Conservation (phyloP, 2,797 vertebrate species). For the Ispidina lecontei region DNA sequence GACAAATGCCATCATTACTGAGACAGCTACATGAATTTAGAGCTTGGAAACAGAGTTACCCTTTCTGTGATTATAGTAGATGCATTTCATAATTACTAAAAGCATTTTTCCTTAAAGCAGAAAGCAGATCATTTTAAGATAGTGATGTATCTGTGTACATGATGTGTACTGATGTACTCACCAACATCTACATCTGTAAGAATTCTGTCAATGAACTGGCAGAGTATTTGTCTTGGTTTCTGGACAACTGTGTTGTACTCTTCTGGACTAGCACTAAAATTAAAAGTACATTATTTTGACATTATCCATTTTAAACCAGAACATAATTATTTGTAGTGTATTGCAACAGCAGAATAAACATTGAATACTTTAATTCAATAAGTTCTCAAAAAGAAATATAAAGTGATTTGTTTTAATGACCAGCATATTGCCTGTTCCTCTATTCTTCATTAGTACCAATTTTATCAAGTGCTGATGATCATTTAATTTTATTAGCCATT, state of each 20-base stretch:
- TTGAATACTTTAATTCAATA: background rate
- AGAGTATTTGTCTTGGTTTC: conserved; percentile 96
- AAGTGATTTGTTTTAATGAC: background rate
- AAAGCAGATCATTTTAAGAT: background rate
- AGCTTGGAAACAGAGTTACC: background rate
- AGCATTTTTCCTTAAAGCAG: background rate
- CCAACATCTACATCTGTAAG: conserved; percentile 95
- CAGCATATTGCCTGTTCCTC: background rate
- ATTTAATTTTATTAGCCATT: background rate
- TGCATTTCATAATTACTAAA: background rate
- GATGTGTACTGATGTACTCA: conserved; percentile 72
- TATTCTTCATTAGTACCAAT: background rate
- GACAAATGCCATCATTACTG: background rate
- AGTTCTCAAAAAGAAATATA: background rate
- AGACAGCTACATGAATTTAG: background rate
- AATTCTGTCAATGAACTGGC: conserved; percentile 97
- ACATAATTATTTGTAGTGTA: background rate
- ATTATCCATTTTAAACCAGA: background rate
- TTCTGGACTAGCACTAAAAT: conserved; percentile 86
- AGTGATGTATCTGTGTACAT: background rate
- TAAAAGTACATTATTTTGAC: background rate
- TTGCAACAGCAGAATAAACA: background rate
- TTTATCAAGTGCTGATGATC: background rate
- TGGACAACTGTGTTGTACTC: conserved; percentile 90
- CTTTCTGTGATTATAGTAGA: background rate